Evolutionary conservation across 2,797 vertebrate genomes (phyloP), one percentile per base, ranked within the genome.

Genomic region (Micrastur ruficollis): DNA sequence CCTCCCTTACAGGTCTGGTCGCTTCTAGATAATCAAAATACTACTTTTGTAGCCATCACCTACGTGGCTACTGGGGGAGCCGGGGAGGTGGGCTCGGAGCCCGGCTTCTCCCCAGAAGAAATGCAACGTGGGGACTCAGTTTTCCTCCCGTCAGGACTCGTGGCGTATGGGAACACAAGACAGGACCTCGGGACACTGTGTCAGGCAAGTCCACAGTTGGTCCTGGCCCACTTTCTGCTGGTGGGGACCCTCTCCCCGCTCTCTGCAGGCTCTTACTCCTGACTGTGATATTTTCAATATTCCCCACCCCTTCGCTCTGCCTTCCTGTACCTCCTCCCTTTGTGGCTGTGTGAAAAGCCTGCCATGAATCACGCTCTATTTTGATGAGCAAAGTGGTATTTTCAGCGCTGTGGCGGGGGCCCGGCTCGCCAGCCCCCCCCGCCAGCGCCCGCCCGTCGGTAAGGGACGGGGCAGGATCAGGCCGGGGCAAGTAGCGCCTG

Each of bases 121-220:
- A 31, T 31, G 22, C 34, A 44, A 8, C 1, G 0, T 14, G 38
- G 29, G 42, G 34, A 31, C n/a, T 53, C 19, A 5, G 34, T 67
- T n/a, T 75, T 23, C 47, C 47, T 38, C 12, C 29, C 9, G 27
- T 15, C 36, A 22, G 26, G 52, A 7, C 13, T 61, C 0, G 0
- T 34, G 34, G 49, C 8, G 1, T 1, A 38, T 8, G 12, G 29
- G 34, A 86, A 40, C 14, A 32, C 32, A n/a, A 56, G 8, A 53
- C 12, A 34, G 11, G 25, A 16, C n/a, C 38, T 65, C 1, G 2
- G 25, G 6, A 73, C 25, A 52, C 9, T 2, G 0, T 12, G 14
- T 7, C 0, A 6, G 72, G 14, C 68, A 76, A 89, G 25, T 12
- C 59, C 27, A 22, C 1, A 3, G 18, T 31, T 68, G 49, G 3